Base-by-base conservation (phyloP, 2,888 invertebrate species). In the Ophioninae sp. region DNA sequence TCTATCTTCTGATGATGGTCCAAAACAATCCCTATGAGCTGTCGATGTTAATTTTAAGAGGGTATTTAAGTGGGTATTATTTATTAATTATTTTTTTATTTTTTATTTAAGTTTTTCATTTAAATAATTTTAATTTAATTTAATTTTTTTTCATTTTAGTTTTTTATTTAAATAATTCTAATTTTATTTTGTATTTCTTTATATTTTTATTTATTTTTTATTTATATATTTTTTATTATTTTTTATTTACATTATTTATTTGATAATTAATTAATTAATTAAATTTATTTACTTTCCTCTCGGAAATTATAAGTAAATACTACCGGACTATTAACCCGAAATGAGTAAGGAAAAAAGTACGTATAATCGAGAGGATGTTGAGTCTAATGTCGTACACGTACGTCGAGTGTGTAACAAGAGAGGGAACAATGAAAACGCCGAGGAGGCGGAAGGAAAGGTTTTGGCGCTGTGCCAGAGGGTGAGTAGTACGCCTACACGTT, bases 321-420 rank as follows among this genome's bases (percentile, higher is more conserved):
- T 30, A 3, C 1, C 3, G 2, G 30, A 30, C 30, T 30, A 30
- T 30, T 30, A 30, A 30, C 30, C 30, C 30, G 30, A 30, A 30
- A 30, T 30, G 30, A 30, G 30, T 30, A 30, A 30, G 30, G 30
- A 69, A 17, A 37, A 30, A 68, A 51, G 44, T 6, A 13, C 37
- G 59, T 17, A 17, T 56, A 39, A 74, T 65, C 51, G 59, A 73
- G 83, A 74, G 82, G 82, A 86, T 79, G 85, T 83, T 82, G 73
- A 77, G 85, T 86, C 86, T 87, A 86, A 88, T 88, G 88, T 87
- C 83, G 88, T 87, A 88, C 88, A 86, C 88, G 87, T 89, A 89
- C 88, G 88, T 87, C 88, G 89, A 88, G 87, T 85, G 87, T 88
- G 88, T 88, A 88, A 90, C 86, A 88, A 86, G 81, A 84, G 84